phyloP scores from a whole-genome alignment of 2,888 invertebrate species.

The Mystacides longicornis region DNA sequence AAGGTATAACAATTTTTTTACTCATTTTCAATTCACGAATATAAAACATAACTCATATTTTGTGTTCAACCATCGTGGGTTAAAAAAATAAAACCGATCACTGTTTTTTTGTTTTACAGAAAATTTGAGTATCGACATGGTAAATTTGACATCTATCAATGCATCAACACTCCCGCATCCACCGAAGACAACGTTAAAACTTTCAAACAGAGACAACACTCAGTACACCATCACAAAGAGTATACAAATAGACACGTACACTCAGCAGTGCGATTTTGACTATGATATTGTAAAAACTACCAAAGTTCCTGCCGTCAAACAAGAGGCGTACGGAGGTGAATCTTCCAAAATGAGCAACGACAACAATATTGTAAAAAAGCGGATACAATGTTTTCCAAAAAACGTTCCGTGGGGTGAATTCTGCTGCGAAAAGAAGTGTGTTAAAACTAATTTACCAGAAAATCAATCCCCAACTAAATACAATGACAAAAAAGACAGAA shows the following conservation, averaged over 20 bases:
- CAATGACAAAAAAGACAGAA: conserved; percentile 17
- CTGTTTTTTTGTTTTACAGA: conserved; percentile 15
- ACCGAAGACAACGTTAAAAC: conserved; percentile 11
- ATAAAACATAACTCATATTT: background rate
- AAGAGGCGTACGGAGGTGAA: conserved; percentile 1
- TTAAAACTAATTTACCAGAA: conserved; percentile 12
- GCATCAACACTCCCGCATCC: conserved; percentile 20
- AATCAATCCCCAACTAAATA: conserved; percentile 18
- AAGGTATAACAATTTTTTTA: conserved; percentile 8
- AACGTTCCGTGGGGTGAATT: conserved; percentile 28
- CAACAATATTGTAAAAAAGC: conserved; percentile 22
- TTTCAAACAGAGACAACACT: conserved; percentile 12
- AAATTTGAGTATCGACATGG: background rate
- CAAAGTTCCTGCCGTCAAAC: conserved; percentile 8
- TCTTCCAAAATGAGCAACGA: conserved; percentile 23
- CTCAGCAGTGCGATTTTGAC: conserved; percentile 20
- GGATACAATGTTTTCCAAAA: conserved; percentile 23
- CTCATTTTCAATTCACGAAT: background rate
- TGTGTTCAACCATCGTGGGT: background rate
- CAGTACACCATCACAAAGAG: conserved; percentile 20
- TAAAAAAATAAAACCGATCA: too few relatives aligned
- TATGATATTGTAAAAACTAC: conserved; percentile 18
- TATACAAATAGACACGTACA: conserved; percentile 20
- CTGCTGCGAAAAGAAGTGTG: conserved; percentile 24
- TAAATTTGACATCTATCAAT: conserved; percentile 10